Base-by-base conservation (phyloP, 1,140 invertebrate genomes). In the Drosophila equinoxialis region DNA sequence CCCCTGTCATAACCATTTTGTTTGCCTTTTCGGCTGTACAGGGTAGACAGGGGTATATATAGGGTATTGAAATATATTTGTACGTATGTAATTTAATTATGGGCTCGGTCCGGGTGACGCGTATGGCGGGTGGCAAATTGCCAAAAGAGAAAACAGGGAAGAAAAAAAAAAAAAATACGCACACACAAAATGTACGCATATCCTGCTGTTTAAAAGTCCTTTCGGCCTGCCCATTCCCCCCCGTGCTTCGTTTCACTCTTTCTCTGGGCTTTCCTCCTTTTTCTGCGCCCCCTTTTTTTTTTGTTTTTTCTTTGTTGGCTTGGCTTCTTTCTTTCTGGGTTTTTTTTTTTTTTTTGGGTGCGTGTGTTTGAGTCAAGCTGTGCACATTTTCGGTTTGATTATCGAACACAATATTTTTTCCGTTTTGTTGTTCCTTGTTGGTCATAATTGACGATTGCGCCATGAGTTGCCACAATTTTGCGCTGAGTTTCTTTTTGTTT, bases 351-450 rank as follows among this genome's bases (percentile, higher is more conserved):
- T 26, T 26, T 68, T 61, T 39, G 37, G 71, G 60, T 66, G 74
- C 77, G 66, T 76, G 87, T 71, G 87, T 87, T 87, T 83, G 84
- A 74, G 77, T 87, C 83, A 87, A 87, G 83, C 83, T 89, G 83
- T 87, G 83, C 84, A 87, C 83, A 87, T 87, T 87, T 87, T 87
- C 80, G 83, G 83, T 87, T 89, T 87, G 83, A 87, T 87, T 87
- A 87, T 87, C 80, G 83, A 87, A 84, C 84, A 83, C 83, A 87
- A 87, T 87, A 87, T 87, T 89, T 87, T 87, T 87, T 87, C 79
- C 84, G 80, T 77, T 86, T 87, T 79, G 45, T 73, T 66, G 68
- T 54, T 83, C 74, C 72, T 83, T 86, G 84, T 83, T 81, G 79
- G 73, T 73, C 84, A 84, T 87, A 87, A 87, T 87, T 89, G 84